Evolutionary conservation across 2,888 invertebrate species (phyloP).

Genomic region (Heliconius hortense): DNA sequence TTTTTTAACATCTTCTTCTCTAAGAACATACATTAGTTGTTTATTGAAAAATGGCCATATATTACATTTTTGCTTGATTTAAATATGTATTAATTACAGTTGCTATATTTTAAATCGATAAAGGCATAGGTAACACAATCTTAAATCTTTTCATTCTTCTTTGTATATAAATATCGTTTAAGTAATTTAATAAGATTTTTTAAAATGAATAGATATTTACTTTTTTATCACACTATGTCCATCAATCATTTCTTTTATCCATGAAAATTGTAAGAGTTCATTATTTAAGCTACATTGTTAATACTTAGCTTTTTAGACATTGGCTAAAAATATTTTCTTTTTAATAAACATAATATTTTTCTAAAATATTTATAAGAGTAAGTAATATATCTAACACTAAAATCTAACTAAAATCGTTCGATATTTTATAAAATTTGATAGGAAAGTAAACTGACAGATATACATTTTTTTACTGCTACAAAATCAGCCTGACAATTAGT

Average conservation of each 20-base stretch:
- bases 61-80: background rate
- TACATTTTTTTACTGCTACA: background rate
- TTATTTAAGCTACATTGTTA: constrained; percentile 25
- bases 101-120: too few species aligned
- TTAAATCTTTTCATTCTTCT: background rate
- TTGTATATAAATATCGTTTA: background rate
- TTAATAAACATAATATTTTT: constrained; percentile 4
- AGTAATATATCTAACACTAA: background rate
- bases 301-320: background rate
- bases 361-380: background rate
- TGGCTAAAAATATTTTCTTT: background rate
- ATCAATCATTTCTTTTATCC: constrained; percentile 41
- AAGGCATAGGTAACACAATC: too few species aligned
- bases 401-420: background rate
- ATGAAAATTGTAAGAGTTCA: constrained; percentile 20
- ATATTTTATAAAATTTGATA: constrained; percentile 3
- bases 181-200: background rate
- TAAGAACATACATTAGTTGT: constrained; percentile 36
- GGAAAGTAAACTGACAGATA: constrained; percentile 11
- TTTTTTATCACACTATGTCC: constrained; percentile 27
- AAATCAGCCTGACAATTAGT: background rate
- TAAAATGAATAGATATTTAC: constrained; percentile 7
- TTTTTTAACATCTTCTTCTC: constrained; percentile 56
- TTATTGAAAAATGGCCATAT: background rate
- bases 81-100: background rate